Conservation (phyloP, 1,140 invertebrate genomes). For the Drosophila nebulosa region DNA sequence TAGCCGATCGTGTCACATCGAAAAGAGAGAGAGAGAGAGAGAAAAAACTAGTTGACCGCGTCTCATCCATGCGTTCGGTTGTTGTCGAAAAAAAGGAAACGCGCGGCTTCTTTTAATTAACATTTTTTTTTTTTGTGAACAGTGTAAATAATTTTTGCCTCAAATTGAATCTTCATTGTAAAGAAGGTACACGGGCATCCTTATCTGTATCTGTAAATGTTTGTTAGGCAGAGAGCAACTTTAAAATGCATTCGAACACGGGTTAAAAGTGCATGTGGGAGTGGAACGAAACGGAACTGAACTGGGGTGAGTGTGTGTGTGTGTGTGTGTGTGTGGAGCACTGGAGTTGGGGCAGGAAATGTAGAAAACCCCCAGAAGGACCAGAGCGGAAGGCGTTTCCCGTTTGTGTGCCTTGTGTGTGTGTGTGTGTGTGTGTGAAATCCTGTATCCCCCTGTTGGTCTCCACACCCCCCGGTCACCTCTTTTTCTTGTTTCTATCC, state of each 20-base stretch:
- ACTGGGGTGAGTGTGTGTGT: neutral
- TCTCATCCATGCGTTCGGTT: too few relatives aligned
- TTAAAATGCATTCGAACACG: conserved; percentile 62
- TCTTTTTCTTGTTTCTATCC: neutral
- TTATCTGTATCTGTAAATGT: conserved; percentile 2
- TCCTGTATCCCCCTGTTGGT: neutral
- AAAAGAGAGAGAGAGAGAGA: too few relatives aligned
- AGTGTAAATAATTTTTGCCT: too few relatives aligned
- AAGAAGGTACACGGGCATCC: too few relatives aligned
- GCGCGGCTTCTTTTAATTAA: too few relatives aligned
- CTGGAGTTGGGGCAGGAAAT: conserved; percentile 50
- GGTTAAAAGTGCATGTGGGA: conserved; percentile 13
- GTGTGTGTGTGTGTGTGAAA: too few relatives aligned
- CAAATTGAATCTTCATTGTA: too few relatives aligned
- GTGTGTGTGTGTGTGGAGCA: neutral
- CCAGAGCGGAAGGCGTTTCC: conserved; percentile 50
- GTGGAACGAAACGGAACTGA: neutral
- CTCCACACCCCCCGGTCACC: too few relatives aligned
- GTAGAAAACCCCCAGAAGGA: conserved; percentile 59
- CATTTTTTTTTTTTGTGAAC: too few relatives aligned
- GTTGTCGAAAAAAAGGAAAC: too few relatives aligned
- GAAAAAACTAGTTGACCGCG: too few relatives aligned
- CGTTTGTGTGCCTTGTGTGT: conserved; percentile 23
- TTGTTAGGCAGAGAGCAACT: conserved; percentile 36
- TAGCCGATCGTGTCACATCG: too few relatives aligned